phyloP scores from a whole-genome alignment of 2,113 vertebrate genomes.

The western clawed frog (Xenopus tropicalis) region DNA sequence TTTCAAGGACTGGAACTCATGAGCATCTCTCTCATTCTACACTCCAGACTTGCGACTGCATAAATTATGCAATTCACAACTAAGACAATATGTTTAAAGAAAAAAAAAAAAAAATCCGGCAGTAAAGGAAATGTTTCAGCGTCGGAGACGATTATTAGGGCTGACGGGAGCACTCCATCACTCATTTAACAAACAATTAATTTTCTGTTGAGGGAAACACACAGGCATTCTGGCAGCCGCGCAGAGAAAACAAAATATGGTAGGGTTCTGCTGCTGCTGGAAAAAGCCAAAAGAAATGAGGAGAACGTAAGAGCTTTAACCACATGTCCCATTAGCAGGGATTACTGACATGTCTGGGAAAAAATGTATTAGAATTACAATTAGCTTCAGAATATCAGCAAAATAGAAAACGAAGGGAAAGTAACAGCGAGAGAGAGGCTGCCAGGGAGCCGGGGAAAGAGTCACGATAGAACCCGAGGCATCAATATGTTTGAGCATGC shows the following conservation, averaged over 20 bases:
- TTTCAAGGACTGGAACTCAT: neutral
- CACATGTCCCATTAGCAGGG: slow-evolving; percentile 8
- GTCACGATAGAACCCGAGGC: slow-evolving; percentile 12
- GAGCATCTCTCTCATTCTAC: neutral
- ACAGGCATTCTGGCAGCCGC: slow-evolving; percentile 31
- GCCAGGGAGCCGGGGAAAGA: neutral
- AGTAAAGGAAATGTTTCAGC: slow-evolving; percentile 15
- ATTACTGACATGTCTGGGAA: slow-evolving; percentile 1
- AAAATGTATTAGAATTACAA: neutral
- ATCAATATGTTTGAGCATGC: slow-evolving; percentile 28
- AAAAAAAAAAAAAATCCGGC: neutral
- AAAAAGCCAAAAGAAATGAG: neutral
- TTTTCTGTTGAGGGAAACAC: slow-evolving; percentile 41
- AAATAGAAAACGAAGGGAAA: neutral
- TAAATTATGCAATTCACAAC: neutral
- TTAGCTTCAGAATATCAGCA: slow-evolving; percentile 2
- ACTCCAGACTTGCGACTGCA: neutral
- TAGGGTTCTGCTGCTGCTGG: neutral
- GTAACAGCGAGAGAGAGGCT: slow-evolving; percentile 3
- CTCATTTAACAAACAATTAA: slow-evolving; percentile 31
- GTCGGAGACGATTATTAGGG: slow-evolving; percentile 21
- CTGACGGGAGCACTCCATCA: slow-evolving; percentile 18
- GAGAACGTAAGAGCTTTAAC: slow-evolving; percentile 6
- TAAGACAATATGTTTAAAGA: slow-evolving; percentile 15
- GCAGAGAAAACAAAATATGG: slow-evolving; percentile 40